Evolutionary conservation across 2,113 vertebrate genomes (phyloP), one percentile per base, ranked within the genome.

Genomic region (Gallinago undulata): DNA sequence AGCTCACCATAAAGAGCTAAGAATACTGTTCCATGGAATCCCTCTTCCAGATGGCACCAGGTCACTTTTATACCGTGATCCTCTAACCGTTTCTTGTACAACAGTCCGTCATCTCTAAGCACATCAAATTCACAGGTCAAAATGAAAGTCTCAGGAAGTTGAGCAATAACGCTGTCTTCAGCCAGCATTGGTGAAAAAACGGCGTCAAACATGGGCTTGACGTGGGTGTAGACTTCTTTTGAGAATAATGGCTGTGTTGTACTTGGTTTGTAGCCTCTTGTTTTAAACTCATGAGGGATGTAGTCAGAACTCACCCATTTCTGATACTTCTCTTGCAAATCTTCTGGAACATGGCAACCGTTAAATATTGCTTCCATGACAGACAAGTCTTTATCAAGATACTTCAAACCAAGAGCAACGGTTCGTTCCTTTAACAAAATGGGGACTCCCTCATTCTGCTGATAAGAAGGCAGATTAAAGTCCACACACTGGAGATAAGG

Each of bases 41-140:
- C 98, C 35, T 98, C 97, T n/a, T 96, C 55, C 50, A 98, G 51
- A 7, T 99, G 98, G 63, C 97, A 95, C 98, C 98, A 98, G 22
- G 95, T 98, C 78, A 99, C 98, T 2, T 96, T 97, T 75, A 98
- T 89, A 3, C 97, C 97, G 2, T 98, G 93, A 59, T 98, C 98
- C 87, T 98, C 97, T 69, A 98, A 95, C 12, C 97, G 80, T 81
- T 98, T 99, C 90, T 97, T 98, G 85, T 98, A 99, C 30, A 99
- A 96, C 57, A 99, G 87, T 45, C 98, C 97, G 10, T 99, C 98
- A 51, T 99, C 98, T 43, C 98, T 97, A 60, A 99, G 95, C 59
- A 98, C 97, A 27, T 99, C 99, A 11, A 96, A 97, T 67, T 99
- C 98, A 50, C 96, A 97, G 53, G 94, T 97, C 88, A 97, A 77